A percentile compares a stretch with the other conserved stretches of the same genome.
These are phyloP conservation scores for Periophthalmodon schlosseri DNA, from an alignment of 2,113 vertebrate species.

Conservation along the genomic window DNA sequence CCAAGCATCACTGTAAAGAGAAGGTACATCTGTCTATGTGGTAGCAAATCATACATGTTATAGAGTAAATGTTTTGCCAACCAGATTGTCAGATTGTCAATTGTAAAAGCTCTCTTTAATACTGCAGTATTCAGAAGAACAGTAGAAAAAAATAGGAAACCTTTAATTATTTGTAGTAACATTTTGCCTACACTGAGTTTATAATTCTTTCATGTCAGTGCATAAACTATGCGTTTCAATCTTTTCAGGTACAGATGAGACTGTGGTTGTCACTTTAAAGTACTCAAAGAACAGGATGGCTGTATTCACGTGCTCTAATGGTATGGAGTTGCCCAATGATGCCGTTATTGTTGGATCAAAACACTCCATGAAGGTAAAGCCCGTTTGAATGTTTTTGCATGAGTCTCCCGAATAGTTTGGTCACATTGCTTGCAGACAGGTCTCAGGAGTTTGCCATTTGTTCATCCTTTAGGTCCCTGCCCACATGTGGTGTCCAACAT, in stretches of 20 bases:
- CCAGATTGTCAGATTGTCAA: too few relatives aligned
- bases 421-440: not conserved
- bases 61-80: too few relatives aligned
- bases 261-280: slow-evolving; percentile 73
- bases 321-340: slow-evolving; percentile 65
- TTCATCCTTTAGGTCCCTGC: slow-evolving; percentile 70
- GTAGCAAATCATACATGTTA: too few relatives aligned
- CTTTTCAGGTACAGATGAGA: slow-evolving; percentile 76
- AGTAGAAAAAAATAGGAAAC: not conserved
- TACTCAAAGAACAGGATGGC: slow-evolving; percentile 77
- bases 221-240: not conserved
- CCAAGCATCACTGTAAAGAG: too few relatives aligned
- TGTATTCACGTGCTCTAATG: slow-evolving; percentile 66
- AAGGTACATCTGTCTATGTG: too few relatives aligned
- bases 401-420: too few relatives aligned
- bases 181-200: not conserved
- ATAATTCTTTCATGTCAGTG: not conserved
- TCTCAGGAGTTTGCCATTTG: not conserved
- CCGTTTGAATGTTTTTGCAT: not conserved
- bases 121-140: too few relatives aligned
- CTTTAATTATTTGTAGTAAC: not conserved
- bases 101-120: too few relatives aligned
- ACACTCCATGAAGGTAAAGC: slow-evolving; percentile 77
- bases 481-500: slow-evolving; percentile 80
- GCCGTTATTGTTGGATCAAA: slow-evolving; percentile 78